Conservation (phyloP, 2,113 vertebrate species). For the Andinoacara biseriatus region DNA sequence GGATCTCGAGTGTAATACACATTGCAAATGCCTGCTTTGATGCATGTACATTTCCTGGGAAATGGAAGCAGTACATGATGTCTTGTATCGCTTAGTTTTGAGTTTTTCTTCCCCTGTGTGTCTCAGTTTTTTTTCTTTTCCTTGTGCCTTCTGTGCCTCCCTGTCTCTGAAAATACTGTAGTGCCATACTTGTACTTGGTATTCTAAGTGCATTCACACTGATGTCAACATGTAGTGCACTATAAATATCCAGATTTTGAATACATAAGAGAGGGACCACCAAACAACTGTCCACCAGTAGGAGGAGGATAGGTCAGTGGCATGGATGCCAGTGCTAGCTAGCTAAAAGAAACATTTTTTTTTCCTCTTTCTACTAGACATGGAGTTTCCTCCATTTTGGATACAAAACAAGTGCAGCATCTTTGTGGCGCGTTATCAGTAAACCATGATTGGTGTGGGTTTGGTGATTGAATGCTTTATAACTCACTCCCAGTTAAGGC, state of each 20-base stretch:
- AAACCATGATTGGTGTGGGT: background rate
- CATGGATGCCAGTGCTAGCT: background rate
- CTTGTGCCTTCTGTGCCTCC: background rate
- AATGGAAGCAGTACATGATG: background rate
- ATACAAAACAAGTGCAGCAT: background rate
- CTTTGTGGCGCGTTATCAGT: background rate
- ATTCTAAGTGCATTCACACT: background rate
- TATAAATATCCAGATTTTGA: background rate
- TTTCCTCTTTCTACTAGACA: background rate
- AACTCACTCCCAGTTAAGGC: background rate
- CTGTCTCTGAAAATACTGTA: background rate
- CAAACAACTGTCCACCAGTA: background rate
- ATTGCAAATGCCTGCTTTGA: constrained; percentile 37
- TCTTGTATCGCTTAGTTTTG: background rate
- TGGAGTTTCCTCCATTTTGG: background rate
- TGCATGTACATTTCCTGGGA: background rate
- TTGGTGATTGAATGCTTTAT: background rate
- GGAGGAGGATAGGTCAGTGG: background rate
- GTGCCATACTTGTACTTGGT: background rate
- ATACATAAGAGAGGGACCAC: background rate
- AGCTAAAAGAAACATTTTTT: background rate
- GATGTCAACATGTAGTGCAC: background rate
- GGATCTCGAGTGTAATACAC: constrained; percentile 71
- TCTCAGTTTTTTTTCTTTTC: constrained; percentile 1
- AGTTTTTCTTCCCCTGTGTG: too few relatives aligned